A percentile compares a stretch with the other conserved stretches of the same genome.
Conservation (phyloP, 2,888 invertebrate genomes). For the Boloria euphrosyne region DNA sequence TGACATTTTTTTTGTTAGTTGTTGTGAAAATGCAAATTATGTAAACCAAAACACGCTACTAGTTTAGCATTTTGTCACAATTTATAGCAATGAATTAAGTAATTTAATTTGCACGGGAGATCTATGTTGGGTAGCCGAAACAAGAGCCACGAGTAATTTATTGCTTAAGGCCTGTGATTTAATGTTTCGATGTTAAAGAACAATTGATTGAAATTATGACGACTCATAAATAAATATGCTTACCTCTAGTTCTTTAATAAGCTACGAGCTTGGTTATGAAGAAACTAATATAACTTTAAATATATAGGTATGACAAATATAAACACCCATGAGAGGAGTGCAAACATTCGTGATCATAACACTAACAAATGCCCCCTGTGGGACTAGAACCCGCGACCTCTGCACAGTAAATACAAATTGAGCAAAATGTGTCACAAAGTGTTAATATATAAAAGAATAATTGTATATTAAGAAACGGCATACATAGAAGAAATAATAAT, state of each 20-base stretch:
- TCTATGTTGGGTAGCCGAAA: slow-evolving; percentile 24
- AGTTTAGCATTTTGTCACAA: slow-evolving; percentile 8
- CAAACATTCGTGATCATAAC: too few species aligned
- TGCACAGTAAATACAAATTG: too few species aligned
- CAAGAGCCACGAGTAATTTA: slow-evolving; percentile 29
- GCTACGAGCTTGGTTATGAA: too few species aligned
- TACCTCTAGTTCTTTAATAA: too few species aligned
- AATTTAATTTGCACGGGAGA: slow-evolving; percentile 33
- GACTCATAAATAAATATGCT: neutral
- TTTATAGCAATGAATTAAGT: slow-evolving; percentile 31
- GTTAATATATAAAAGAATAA: neutral
- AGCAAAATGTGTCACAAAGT: too few species aligned
- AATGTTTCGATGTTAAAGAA: slow-evolving; percentile 27
- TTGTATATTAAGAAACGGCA: neutral
- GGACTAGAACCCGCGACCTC: too few species aligned
- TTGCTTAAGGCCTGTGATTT: slow-evolving; percentile 26
- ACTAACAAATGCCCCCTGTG: too few species aligned
- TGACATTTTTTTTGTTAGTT: too few species aligned
- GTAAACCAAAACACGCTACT: neutral
- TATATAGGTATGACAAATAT: too few species aligned
- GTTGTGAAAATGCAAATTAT: neutral
- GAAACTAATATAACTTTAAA: too few species aligned
- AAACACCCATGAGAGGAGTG: too few species aligned
- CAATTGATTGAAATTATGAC: slow-evolving; percentile 25
- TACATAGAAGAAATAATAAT: neutral